Evolutionary conservation across 2,888 invertebrate genomes (phyloP).

Genomic region (Mythimna vitellina): DNA sequence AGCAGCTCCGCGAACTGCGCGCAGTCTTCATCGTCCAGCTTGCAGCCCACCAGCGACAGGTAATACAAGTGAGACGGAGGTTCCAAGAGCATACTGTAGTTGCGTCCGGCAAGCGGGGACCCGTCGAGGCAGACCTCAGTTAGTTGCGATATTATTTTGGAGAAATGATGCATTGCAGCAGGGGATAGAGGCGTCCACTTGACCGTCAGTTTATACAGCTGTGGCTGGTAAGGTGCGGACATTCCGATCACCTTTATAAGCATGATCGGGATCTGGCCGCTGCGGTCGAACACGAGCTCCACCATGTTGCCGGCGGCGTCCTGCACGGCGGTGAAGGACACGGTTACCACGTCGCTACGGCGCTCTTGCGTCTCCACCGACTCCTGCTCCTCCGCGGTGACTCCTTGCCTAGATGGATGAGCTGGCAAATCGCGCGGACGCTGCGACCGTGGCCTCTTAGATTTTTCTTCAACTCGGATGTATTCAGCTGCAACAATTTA

Average conservation of each 20-base stretch:
- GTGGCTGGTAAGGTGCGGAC: not conserved
- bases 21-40: conserved; percentile 61
- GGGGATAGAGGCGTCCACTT: not conserved
- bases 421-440: not conserved
- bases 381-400: not conserved
- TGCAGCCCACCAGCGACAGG: conserved; percentile 67
- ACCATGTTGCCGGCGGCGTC: conserved; percentile 50
- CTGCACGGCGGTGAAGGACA: not conserved
- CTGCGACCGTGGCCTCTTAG: not conserved
- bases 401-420: not conserved
- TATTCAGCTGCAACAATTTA: conserved; percentile 5
- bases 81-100: conserved; percentile 61
- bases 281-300: conserved; percentile 54
- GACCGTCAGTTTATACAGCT: not conserved
- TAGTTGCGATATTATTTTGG: not conserved
- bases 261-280: conserved; percentile 55
- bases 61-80: conserved; percentile 43
- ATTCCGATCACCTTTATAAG: conserved; percentile 63
- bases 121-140: conserved; percentile 63
- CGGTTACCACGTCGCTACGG: rapidly evolving
- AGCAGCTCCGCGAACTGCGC: conserved; percentile 55
- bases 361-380: not conserved
- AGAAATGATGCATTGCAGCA: conserved; percentile 1
- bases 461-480: conserved; percentile 3
- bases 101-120: conserved; percentile 58